Evolutionary conservation across 2,797 vertebrate species (phyloP).

Genomic region (Sternotherus odoratus): DNA sequence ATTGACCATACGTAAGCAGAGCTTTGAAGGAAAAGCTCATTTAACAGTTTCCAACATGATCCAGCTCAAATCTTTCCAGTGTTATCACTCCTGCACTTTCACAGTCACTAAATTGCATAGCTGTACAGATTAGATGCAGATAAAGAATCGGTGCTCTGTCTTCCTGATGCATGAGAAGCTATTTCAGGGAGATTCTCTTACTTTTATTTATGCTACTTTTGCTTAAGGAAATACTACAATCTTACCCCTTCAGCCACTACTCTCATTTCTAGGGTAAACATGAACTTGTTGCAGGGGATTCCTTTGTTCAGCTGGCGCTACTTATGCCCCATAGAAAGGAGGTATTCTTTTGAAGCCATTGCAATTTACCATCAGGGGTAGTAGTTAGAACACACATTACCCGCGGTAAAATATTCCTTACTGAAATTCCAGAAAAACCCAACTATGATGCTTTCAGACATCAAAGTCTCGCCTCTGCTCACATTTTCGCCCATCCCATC

Average conservation of each 20-base stretch:
- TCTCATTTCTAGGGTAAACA: slow-evolving; percentile 26
- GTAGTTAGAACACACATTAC: neutral
- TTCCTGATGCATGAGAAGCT: slow-evolving; percentile 43
- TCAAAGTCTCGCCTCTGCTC: slow-evolving; percentile 53
- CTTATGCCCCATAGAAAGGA: neutral
- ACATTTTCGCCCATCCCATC: slow-evolving; percentile 29
- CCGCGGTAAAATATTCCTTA: neutral
- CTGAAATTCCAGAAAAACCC: slow-evolving; percentile 35
- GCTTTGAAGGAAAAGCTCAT: neutral
- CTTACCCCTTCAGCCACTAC: neutral
- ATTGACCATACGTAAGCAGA: neutral
- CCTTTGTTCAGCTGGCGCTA: neutral
- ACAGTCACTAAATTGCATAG: slow-evolving; percentile 7
- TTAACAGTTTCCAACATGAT: neutral
- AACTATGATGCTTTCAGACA: slow-evolving; percentile 35
- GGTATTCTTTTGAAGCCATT: slow-evolving; percentile 25
- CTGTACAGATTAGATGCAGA: slow-evolving; percentile 39
- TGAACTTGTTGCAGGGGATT: neutral
- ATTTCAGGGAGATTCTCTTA: slow-evolving; percentile 16
- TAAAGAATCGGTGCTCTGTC: neutral
- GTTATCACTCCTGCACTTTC: neutral
- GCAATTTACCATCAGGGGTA: neutral
- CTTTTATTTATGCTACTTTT: neutral
- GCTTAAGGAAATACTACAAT: neutral
- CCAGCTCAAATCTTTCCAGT: neutral